Percentiles rank a stretch among this genome's conserved stretches.
Evolutionary conservation across 2,888 invertebrate genomes (phyloP).

Genomic region (Lithosia quadra): DNA sequence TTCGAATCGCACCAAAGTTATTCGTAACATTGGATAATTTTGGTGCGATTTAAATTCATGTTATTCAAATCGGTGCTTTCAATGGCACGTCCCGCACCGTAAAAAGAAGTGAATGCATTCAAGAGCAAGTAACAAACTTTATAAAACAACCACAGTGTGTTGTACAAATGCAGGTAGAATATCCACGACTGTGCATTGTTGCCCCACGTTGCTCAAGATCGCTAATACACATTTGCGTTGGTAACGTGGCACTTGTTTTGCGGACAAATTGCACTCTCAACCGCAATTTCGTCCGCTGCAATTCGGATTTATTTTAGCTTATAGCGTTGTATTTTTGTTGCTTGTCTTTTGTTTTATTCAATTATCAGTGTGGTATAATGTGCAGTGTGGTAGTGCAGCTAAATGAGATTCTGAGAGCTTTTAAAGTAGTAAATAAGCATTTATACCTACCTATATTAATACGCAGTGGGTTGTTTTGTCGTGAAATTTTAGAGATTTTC

Average conservation of each 20-base stretch:
- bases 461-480: no score
- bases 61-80: no score
- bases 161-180: not conserved
- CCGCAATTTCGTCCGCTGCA: not conserved
- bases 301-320: constrained; percentile 4
- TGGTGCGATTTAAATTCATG: no score
- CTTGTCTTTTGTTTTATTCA: not conserved
- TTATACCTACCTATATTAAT: no score
- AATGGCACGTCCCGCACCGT: no score
- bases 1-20: no score
- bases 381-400: not conserved
- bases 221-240: constrained; percentile 23
- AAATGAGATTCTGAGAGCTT: no score
- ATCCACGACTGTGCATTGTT: constrained; percentile 4
- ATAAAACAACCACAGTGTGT: not conserved
- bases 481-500: no score
- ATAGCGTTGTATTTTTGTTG: not conserved
- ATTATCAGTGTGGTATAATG: not conserved
- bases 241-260: constrained; percentile 17
- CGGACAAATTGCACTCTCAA: constrained; percentile 5
- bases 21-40: no score
- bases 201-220: constrained; percentile 4
- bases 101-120: not conserved
- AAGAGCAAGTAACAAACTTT: constrained; percentile 6
- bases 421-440: no score